A percentile compares a stretch with the other conserved stretches of the same genome.
Conservation (phyloP, 2,113 vertebrate genomes). For the Pituophis catenifer region DNA sequence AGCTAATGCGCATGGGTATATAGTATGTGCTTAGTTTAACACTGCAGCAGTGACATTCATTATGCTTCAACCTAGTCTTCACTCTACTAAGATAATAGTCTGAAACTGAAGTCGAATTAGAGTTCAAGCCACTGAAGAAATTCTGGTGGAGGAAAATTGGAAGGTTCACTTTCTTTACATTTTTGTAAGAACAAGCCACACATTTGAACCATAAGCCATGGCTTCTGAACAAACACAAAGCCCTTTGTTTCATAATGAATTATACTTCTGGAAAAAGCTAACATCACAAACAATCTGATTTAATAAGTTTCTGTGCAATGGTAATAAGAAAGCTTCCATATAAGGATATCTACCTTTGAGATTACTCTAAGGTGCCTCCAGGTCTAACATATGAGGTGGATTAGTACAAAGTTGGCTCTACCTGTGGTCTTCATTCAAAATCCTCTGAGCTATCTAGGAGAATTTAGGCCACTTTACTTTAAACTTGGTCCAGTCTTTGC, state of each 20-base stretch:
- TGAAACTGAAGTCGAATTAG: not conserved
- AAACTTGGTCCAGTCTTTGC: conserved; percentile 26
- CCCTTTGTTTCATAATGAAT: not conserved
- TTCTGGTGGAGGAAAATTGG: not conserved
- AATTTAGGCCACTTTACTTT: conserved; percentile 31
- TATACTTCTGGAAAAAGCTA: not conserved
- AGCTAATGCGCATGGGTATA: not conserved
- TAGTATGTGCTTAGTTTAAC: not conserved
- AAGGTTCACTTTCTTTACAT: not conserved
- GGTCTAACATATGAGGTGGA: not conserved
- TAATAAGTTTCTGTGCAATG: no score
- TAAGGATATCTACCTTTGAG: not conserved
- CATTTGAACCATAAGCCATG: not conserved
- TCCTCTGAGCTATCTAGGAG: not conserved
- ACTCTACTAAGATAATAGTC: not conserved
- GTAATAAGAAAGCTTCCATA: not conserved
- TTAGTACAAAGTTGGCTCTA: not conserved
- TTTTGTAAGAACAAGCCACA: not conserved
- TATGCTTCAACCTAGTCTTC: not conserved
- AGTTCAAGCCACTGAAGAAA: not conserved
- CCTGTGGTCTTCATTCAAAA: not conserved
- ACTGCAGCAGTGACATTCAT: not conserved
- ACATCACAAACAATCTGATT: not conserved
- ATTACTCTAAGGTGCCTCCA: not conserved
- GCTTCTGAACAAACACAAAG: not conserved